Evolutionary conservation across 2,797 vertebrate genomes (phyloP), one percentile per base, ranked within the genome.

Genomic region (Hydrophis major): DNA sequence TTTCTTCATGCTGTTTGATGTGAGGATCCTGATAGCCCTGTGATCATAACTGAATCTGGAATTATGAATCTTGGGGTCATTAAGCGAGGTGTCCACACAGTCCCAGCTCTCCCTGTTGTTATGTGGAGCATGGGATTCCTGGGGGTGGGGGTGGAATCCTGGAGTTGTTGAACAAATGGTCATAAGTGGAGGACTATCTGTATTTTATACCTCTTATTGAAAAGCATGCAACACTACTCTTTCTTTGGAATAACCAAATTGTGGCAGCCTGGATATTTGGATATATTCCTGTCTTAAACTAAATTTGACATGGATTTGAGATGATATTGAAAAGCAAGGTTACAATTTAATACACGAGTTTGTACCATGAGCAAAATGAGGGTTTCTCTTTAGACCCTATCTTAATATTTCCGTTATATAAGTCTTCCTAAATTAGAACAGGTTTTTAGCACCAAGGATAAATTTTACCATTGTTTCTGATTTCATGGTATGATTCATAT

Each of bases 121-220:
- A 60, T 60, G 59, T 60, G 59, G 20, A 60, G 20, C 20, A n/a
- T n/a, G 4, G 27, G 27, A 4, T 63, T 63, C 61, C 60, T 27
- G 1, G 0, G 4, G 10, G 27, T 1, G 22, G 3, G 3, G 1
- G 60, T 4, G 61, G 11, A 63, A 25, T 28, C 61, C 27, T n/a
- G 61, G 61, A 28, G 27, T 28, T 63, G 4, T 63, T 63, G 61
- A 28, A 63, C 27, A 63, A n/a, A 13, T 63, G 4, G 27, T 63
- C 28, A 28, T 63, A 12, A 28, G 10, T 63, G 1, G 4, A 28
- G 11, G 61, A 63, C 11, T 28, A 63, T 28, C 11, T 28, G 11
- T 12, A 28, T 2, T 32, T 74, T 74, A 74, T 37, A 37, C 6
- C 14, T 69, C n/a, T 14, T 69, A 32, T 7, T 32, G 2, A 2